These are phyloP conservation scores for Typhlichthys eigenmanni DNA, from an alignment of 2,797 vertebrate genomes.

Conservation along the genomic window DNA sequence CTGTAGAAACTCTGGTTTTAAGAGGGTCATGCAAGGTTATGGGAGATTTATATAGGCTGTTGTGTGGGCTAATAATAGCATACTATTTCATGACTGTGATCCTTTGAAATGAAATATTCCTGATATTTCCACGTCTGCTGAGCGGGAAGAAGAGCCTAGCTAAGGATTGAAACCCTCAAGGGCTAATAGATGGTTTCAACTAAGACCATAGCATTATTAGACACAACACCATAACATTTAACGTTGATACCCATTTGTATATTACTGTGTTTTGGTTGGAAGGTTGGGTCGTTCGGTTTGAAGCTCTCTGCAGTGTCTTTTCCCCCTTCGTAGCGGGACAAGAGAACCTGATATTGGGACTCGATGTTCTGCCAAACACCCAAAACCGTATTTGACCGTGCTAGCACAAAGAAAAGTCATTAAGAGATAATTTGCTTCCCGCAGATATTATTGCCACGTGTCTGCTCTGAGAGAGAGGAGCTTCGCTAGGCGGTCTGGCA, in stretches of 20 bases:
- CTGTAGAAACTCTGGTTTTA: slow-evolving; percentile 33
- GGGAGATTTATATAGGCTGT: slow-evolving; percentile 55
- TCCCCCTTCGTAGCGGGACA: slow-evolving; percentile 20
- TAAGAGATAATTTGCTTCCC: slow-evolving; percentile 54
- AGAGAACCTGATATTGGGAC: slow-evolving; percentile 55
- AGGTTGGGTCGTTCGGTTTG: slow-evolving; percentile 27
- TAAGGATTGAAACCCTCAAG: slow-evolving; percentile 26
- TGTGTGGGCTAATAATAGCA: slow-evolving; percentile 51
- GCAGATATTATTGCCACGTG: slow-evolving; percentile 49
- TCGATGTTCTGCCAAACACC: slow-evolving; percentile 50
- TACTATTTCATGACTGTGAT: slow-evolving; percentile 49
- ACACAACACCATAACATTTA: slow-evolving; percentile 51
- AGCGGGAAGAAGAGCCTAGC: slow-evolving; percentile 15
- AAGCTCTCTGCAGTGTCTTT: slow-evolving; percentile 32
- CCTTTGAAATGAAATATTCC: slow-evolving; percentile 45
- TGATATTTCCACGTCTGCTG: slow-evolving; percentile 34
- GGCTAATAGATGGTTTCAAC: slow-evolving; percentile 36
- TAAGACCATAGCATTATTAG: slow-evolving; percentile 42
- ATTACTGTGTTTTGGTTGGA: slow-evolving; percentile 59
- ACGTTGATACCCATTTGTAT: slow-evolving; percentile 50
- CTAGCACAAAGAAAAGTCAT: slow-evolving; percentile 43
- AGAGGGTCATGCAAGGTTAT: slow-evolving; percentile 55
- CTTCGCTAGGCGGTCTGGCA: slow-evolving; percentile 42
- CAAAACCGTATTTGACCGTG: slow-evolving; percentile 27
- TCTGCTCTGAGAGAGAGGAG: slow-evolving; percentile 21